These are phyloP conservation scores for Scophthalmus maximus DNA, from an alignment of 2,113 vertebrate genomes.

Conservation along the genomic window DNA sequence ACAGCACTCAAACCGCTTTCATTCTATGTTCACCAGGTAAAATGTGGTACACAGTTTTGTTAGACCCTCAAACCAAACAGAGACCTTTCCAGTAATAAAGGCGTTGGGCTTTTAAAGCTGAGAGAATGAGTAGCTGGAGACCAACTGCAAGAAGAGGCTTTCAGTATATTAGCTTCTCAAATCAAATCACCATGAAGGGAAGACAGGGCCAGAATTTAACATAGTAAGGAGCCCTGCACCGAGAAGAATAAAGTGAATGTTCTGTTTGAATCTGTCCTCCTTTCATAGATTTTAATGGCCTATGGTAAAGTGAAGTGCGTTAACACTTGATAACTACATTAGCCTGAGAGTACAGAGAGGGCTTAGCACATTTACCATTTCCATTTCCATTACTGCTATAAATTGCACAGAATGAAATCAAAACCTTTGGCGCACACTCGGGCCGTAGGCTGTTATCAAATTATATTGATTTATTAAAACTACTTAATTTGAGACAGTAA, in stretches of 20 bases:
- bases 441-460: slow-evolving; percentile 38
- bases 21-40: slow-evolving; percentile 48
- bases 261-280: slow-evolving; percentile 60
- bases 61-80: slow-evolving; percentile 63
- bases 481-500: slow-evolving; percentile 46
- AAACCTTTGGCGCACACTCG: slow-evolving; percentile 32
- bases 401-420: slow-evolving; percentile 63
- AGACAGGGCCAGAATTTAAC: slow-evolving; percentile 62
- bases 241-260: slow-evolving; percentile 64
- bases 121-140: slow-evolving; percentile 60
- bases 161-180: slow-evolving; percentile 79
- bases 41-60: slow-evolving; percentile 56
- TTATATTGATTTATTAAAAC: slow-evolving; percentile 54
- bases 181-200: slow-evolving; percentile 73
- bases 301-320: slow-evolving; percentile 62
- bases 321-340: slow-evolving; percentile 70
- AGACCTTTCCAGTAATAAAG: slow-evolving; percentile 66
- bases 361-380: slow-evolving; percentile 58
- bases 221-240: slow-evolving; percentile 56
- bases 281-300: slow-evolving; percentile 62
- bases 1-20: slow-evolving; percentile 57
- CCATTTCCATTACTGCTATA: slow-evolving; percentile 55
- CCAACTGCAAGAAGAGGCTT: slow-evolving; percentile 69
- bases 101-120: slow-evolving; percentile 70
- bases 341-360: slow-evolving; percentile 34